Conservation (phyloP, 2,888 invertebrate species). For the Archips xylosteana region DNA sequence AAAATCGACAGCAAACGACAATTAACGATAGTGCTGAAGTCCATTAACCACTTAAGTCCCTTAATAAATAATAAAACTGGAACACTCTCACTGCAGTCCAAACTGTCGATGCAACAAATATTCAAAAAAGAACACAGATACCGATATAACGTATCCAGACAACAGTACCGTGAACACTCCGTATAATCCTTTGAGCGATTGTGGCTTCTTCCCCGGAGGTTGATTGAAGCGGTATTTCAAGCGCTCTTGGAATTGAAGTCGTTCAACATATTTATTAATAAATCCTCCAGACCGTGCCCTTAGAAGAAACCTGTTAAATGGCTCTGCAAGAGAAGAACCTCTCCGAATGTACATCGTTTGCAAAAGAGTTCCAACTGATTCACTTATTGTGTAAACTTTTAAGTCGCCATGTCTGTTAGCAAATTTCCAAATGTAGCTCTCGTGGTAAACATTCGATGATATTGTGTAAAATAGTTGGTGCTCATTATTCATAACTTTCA, state of each 20-base stretch:
- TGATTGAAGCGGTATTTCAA: constrained; percentile 47
- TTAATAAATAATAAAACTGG: background rate
- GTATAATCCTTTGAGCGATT: constrained; percentile 46
- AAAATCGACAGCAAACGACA: background rate
- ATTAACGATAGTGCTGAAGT: background rate
- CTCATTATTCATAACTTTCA: constrained; percentile 41
- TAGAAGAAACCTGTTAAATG: constrained; percentile 42
- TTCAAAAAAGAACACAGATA: constrained; percentile 48
- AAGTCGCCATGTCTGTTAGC: constrained; percentile 48
- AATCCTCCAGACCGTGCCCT: constrained; percentile 48
- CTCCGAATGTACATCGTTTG: constrained; percentile 54
- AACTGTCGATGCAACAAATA: constrained; percentile 10
- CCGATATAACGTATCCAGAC: constrained; percentile 51
- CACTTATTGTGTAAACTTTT: constrained; percentile 48
- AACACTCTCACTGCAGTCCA: background rate
- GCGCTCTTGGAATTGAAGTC: constrained; percentile 44
- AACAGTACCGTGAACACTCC: constrained; percentile 49
- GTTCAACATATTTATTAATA: constrained; percentile 40
- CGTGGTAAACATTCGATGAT: constrained; percentile 44
- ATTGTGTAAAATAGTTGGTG: constrained; percentile 50
- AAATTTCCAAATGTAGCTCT: constrained; percentile 47
- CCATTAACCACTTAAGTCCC: background rate
- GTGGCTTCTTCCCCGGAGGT: constrained; percentile 16
- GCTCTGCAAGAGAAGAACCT: constrained; percentile 51
- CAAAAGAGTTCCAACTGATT: constrained; percentile 44